These are phyloP conservation scores for Loriculus beryllinus DNA, from an alignment of 2,797 vertebrate genomes.

Conservation along the genomic window DNA sequence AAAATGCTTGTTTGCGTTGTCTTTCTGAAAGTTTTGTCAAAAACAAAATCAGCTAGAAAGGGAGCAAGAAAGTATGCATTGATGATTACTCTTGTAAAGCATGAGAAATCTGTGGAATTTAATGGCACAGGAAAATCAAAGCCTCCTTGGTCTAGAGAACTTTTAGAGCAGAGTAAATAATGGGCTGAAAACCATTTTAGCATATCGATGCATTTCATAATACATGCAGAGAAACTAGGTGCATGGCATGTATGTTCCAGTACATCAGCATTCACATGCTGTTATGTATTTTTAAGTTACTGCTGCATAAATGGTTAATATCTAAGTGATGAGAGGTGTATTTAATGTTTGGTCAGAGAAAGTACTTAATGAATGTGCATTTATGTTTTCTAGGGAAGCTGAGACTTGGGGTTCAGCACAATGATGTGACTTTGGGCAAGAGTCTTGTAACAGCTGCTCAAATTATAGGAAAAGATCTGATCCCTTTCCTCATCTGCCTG, in stretches of 20 bases:
- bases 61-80: background rate
- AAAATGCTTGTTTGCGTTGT: background rate
- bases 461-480: background rate
- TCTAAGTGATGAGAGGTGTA: background rate
- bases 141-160: background rate
- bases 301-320: background rate
- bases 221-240: background rate
- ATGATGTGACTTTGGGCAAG: background rate
- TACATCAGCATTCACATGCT: background rate
- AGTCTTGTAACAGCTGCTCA: background rate
- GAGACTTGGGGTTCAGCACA: background rate
- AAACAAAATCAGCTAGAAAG: background rate
- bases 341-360: background rate
- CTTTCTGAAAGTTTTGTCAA: background rate
- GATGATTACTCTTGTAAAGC: background rate
- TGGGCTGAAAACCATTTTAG: background rate
- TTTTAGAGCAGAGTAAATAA: background rate
- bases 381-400: background rate
- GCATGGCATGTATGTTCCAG: fast-evolving
- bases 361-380: background rate
- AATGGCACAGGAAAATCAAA: background rate
- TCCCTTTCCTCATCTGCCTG: background rate
- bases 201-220: background rate
- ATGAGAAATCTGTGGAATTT: background rate
- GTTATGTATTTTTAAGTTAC: background rate